Percentiles rank a stretch among this genome's conserved stretches.
These are phyloP conservation scores for Tenthredo scrophulariae DNA, from an alignment of 2,888 invertebrate genomes.

Conservation along the genomic window DNA sequence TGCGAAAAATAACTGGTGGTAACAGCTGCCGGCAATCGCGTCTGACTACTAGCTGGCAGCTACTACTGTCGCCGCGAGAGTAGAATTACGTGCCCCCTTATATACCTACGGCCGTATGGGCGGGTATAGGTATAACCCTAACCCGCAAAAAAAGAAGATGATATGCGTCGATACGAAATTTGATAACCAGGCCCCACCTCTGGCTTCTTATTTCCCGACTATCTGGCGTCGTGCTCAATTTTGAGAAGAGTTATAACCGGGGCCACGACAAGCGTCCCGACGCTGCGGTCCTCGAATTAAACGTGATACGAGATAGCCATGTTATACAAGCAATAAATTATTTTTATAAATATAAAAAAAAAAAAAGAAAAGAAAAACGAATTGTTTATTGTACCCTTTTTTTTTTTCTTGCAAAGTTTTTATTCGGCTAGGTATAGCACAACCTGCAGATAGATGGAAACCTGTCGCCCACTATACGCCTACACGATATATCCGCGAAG, in stretches of 20 bases:
- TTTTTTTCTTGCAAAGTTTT: too few species aligned
- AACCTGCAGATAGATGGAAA: too few species aligned
- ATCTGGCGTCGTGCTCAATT: conserved; percentile 16
- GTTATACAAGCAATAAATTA: background rate
- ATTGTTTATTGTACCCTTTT: too few species aligned
- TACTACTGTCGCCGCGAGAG: conserved; percentile 39
- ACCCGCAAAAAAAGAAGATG: background rate
- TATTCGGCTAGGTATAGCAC: too few species aligned
- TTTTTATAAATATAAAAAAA: too few species aligned
- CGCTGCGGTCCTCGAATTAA: background rate
- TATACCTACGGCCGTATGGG: background rate
- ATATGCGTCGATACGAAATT: conserved; percentile 45
- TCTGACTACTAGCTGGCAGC: conserved; percentile 26
- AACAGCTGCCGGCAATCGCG: conserved; percentile 69
- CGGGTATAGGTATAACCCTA: background rate
- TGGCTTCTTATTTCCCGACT: conserved; percentile 12
- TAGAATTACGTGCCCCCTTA: conserved; percentile 18
- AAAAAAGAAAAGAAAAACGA: too few species aligned
- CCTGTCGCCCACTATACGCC: too few species aligned
- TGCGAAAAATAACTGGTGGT: conserved; percentile 64
- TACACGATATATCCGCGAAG: background rate
- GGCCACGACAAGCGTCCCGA: background rate
- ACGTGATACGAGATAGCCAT: background rate
- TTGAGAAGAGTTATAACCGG: conserved; percentile 1
- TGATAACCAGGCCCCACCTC: conserved; percentile 7